Evolutionary conservation across 2,113 vertebrate genomes (phyloP).

Genomic region (Thalassoma bifasciatum): DNA sequence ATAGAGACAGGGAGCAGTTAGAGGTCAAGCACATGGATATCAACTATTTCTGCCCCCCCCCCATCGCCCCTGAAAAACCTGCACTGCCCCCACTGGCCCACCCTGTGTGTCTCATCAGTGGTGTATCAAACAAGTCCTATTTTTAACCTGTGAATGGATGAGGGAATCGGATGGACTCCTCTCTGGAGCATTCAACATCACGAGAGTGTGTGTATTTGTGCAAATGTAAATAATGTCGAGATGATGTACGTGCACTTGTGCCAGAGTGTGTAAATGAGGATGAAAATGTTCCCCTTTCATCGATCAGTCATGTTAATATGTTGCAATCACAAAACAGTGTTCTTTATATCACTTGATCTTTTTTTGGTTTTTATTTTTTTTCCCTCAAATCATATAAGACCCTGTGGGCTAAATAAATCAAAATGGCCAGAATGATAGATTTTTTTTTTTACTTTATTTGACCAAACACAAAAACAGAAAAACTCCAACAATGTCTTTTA

Average conservation of each 20-base stretch:
- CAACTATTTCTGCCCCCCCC: slow-evolving; percentile 76
- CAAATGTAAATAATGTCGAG: slow-evolving; percentile 20
- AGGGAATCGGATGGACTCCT: slow-evolving; percentile 81
- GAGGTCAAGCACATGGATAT: slow-evolving; percentile 70
- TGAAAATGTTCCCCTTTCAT: background rate
- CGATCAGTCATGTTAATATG: too few relatives aligned
- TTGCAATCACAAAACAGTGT: too few relatives aligned
- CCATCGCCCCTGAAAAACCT: slow-evolving; percentile 30
- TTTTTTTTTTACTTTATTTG: too few relatives aligned
- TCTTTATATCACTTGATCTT: too few relatives aligned
- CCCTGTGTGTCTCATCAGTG: slow-evolving; percentile 52
- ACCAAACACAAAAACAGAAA: too few relatives aligned
- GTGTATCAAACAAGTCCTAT: slow-evolving; percentile 81
- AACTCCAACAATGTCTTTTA: too few relatives aligned
- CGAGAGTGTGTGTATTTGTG: slow-evolving; percentile 57
- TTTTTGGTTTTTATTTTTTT: too few relatives aligned
- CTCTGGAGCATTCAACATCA: slow-evolving; percentile 65
- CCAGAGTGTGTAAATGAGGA: slow-evolving; percentile 4
- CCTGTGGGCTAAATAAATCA: too few relatives aligned
- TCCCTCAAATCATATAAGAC: too few relatives aligned
- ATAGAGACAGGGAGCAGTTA: slow-evolving; percentile 52
- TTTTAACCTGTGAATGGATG: slow-evolving; percentile 84
- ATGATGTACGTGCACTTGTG: slow-evolving; percentile 9
- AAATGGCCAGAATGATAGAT: too few relatives aligned
- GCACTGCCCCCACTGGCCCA: slow-evolving; percentile 41